Conservation (phyloP, 35 echinoderm and acorn worm species). For the Anneissia japonica region DNA sequence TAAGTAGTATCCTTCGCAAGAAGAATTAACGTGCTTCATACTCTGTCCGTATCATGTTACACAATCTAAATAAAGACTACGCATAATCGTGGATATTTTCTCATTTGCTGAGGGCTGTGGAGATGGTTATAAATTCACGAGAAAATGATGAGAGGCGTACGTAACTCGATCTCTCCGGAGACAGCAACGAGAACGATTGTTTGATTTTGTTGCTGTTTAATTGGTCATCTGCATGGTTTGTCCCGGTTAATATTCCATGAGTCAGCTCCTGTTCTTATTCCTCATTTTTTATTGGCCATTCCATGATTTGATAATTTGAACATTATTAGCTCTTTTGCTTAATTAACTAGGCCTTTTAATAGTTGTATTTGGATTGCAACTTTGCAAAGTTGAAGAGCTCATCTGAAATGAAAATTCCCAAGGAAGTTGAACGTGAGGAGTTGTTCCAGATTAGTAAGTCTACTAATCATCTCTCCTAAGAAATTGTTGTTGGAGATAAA, state of each 20-base stretch:
- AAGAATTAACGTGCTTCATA: not conserved
- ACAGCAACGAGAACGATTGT: not conserved
- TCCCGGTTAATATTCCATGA: not conserved
- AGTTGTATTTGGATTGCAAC: not conserved
- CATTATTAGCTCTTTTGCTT: not conserved
- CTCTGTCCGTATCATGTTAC: not conserved
- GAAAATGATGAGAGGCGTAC: not conserved
- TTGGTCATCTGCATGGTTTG: not conserved
- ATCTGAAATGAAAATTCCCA: not conserved
- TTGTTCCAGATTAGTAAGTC: not conserved
- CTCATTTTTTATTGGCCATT: not conserved
- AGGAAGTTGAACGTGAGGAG: not conserved
- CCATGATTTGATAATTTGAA: not conserved
- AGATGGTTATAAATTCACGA: not conserved
- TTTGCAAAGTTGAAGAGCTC: too few species aligned
- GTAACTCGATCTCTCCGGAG: not conserved
- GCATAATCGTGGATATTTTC: not conserved
- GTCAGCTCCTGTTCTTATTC: not conserved
- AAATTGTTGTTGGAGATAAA: too few species aligned
- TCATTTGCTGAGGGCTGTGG: not conserved
- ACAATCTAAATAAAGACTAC: not conserved
- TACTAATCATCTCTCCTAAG: not conserved
- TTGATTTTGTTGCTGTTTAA: not conserved
- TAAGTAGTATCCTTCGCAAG: not conserved
- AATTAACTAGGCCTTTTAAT: not conserved